A percentile compares a stretch with the other conserved stretches of the same genome.
phyloP scores from a whole-genome alignment of 2,888 invertebrate species.

The Eustalomyia histrio region DNA sequence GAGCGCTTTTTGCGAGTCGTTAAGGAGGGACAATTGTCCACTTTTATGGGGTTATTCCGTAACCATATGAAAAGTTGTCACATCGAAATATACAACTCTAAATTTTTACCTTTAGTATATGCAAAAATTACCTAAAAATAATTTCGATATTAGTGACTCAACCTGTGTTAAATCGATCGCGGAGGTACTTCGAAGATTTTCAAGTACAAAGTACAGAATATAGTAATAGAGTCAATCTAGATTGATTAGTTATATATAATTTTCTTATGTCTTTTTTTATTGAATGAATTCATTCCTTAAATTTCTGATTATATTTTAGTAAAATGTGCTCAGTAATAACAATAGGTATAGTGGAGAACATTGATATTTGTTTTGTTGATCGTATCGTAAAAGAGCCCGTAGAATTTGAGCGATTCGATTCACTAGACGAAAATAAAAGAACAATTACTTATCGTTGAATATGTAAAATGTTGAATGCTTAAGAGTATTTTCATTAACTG shows the following conservation, averaged over 20 bases:
- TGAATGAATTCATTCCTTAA: not conserved
- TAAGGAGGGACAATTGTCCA: too few species aligned
- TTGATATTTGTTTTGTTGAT: not conserved
- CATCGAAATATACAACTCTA: too few species aligned
- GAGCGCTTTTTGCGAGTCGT: too few species aligned
- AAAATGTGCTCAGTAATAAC: not conserved
- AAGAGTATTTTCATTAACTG: not conserved
- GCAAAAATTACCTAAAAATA: too few species aligned
- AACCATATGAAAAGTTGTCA: too few species aligned
- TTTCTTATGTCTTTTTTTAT: not conserved
- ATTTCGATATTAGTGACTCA: too few species aligned
- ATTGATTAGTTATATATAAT: not conserved
- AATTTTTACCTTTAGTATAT: too few species aligned
- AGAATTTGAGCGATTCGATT: not conserved
- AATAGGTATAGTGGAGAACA: not conserved
- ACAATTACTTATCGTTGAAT: slow-evolving; percentile 5
- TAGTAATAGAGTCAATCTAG: not conserved
- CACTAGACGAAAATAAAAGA: not conserved
- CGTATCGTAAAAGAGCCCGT: not conserved
- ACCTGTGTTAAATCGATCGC: too few species aligned
- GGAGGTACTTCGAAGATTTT: too few species aligned
- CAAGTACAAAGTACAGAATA: too few species aligned
- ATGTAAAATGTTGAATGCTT: not conserved
- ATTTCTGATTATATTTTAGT: not conserved
- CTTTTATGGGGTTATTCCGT: too few species aligned